Evolutionary conservation across 2,888 invertebrate species (phyloP).

Genomic region (Xanthorhoe spadicearia): DNA sequence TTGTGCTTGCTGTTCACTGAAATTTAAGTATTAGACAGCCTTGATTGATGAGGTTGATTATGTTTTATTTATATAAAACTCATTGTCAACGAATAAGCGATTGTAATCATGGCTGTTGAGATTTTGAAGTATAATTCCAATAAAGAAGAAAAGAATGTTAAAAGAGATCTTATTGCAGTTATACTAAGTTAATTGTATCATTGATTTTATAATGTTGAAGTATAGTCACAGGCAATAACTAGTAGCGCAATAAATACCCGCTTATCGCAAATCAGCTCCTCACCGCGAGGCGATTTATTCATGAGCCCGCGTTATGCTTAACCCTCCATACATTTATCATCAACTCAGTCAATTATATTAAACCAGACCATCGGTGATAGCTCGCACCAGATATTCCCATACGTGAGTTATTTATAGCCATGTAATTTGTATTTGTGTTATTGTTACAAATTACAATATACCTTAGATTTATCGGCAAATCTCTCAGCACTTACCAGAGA

Average conservation of each 20-base stretch:
- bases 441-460: slow-evolving; percentile 42
- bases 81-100: background rate
- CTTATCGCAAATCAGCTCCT: slow-evolving; percentile 84
- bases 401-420: slow-evolving; percentile 70
- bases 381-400: slow-evolving; percentile 71
- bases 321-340: slow-evolving; percentile 81
- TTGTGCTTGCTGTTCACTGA: background rate
- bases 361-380: slow-evolving; percentile 78
- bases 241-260: slow-evolving; percentile 82
- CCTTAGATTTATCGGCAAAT: slow-evolving; percentile 44
- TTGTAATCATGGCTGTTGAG: background rate
- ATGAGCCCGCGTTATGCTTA: slow-evolving; percentile 77
- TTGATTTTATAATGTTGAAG: slow-evolving; percentile 46
- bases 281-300: slow-evolving; percentile 79
- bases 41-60: background rate
- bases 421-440: slow-evolving; percentile 48
- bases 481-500: slow-evolving; percentile 33
- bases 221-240: slow-evolving; percentile 62
- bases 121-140: background rate
- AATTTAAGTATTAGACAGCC: background rate
- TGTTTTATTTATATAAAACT: too few species aligned
- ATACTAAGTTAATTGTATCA: background rate
- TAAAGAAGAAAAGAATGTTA: background rate
- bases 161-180: background rate
- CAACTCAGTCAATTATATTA: slow-evolving; percentile 82